Evolutionary conservation across 1,140 invertebrate species (phyloP).

Genomic region (Dendroctonus ponderosae): DNA sequence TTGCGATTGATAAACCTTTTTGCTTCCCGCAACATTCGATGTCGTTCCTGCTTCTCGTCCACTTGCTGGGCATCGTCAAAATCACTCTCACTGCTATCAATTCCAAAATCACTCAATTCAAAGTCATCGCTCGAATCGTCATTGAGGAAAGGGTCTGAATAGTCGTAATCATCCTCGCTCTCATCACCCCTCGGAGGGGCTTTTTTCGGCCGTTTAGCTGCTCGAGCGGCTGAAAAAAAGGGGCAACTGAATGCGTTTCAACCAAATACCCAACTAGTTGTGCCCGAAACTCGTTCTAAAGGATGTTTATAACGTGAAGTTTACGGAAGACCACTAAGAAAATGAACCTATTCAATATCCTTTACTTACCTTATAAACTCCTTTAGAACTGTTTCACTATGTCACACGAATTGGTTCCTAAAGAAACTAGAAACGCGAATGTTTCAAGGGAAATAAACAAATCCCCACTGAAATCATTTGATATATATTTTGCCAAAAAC

Average conservation of each 20-base stretch:
- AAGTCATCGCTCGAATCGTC: conserved; percentile 17
- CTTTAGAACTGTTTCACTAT: no score
- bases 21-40: no score
- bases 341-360: background rate
- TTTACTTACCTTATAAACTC: background rate
- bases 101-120: no score
- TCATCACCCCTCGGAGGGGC: background rate
- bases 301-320: background rate
- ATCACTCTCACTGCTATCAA: no score
- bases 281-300: background rate
- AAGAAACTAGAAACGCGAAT: no score
- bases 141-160: conserved; percentile 11
- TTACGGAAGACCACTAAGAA: no score
- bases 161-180: conserved; percentile 14
- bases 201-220: background rate
- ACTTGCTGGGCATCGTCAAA: no score
- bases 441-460: background rate
- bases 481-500: conserved; percentile 1
- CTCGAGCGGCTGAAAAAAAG: background rate
- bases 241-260: background rate
- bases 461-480: background rate
- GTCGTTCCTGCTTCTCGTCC: no score
- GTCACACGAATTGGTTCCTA: no score
- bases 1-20: no score
- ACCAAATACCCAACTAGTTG: background rate